Evolutionary conservation across 2,888 invertebrate species (phyloP).

Genomic region (Buathra laborator): DNA sequence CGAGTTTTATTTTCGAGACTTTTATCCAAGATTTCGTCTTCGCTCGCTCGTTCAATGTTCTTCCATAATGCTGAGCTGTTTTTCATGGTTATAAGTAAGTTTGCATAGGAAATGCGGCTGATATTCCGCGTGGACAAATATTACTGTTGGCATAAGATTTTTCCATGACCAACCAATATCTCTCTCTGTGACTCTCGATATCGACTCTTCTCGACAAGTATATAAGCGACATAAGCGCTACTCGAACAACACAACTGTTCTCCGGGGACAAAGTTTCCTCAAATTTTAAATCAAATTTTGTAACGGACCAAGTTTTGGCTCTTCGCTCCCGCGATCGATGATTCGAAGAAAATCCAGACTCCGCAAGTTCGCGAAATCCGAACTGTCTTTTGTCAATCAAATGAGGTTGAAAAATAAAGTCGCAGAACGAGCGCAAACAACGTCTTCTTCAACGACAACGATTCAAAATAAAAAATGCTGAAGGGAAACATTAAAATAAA

Average conservation of each 20-base stretch:
- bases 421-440: too few relatives aligned
- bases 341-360: too few relatives aligned
- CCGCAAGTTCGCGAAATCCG: too few relatives aligned
- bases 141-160: constrained; percentile 1
- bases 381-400: too few relatives aligned
- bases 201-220: neutral
- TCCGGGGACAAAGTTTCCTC: neutral
- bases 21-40: neutral
- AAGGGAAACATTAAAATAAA: too few relatives aligned
- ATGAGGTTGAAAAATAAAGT: too few relatives aligned
- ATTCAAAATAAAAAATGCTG: too few relatives aligned
- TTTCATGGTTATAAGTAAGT: constrained; percentile 49
- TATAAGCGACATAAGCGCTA: neutral
- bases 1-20: constrained; percentile 30
- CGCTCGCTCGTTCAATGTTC: constrained; percentile 38
- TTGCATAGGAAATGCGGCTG: constrained; percentile 42
- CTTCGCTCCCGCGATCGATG: too few relatives aligned
- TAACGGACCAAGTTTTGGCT: neutral
- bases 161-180: neutral
- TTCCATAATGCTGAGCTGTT: constrained; percentile 35
- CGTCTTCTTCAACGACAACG: too few relatives aligned
- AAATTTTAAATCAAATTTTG: neutral
- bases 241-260: neutral
- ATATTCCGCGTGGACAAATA: constrained; percentile 22
- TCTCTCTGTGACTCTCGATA: neutral